Percentiles rank a stretch among this genome's conserved stretches.
phyloP scores from a whole-genome alignment of 2,888 invertebrate species.

The Clistopyga incitator region DNA sequence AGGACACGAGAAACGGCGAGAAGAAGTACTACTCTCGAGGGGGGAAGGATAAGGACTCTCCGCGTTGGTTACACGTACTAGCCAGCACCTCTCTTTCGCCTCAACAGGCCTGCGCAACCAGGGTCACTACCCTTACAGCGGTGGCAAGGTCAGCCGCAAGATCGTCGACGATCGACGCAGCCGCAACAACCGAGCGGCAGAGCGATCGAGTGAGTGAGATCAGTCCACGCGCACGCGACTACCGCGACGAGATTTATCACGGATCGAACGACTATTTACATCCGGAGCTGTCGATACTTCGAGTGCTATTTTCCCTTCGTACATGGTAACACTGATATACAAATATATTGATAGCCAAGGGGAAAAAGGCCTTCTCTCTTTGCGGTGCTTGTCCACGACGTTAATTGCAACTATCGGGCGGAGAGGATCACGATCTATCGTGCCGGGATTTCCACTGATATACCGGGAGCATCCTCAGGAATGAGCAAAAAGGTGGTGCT shows the following conservation, averaged over 20 bases:
- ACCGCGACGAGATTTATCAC: slow-evolving; percentile 53
- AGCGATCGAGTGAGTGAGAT: slow-evolving; percentile 63
- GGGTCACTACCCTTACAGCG: slow-evolving; percentile 79
- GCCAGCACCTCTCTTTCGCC: not conserved
- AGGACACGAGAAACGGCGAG: not conserved
- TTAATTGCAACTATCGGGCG: slow-evolving; percentile 33
- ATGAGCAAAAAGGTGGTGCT: slow-evolving; percentile 23
- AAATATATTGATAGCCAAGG: not conserved
- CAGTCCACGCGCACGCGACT: slow-evolving; percentile 64
- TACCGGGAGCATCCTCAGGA: slow-evolving; percentile 16
- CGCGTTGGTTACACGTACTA: slow-evolving; percentile 9
- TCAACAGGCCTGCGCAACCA: slow-evolving; percentile 66
- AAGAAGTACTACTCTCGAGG: not conserved
- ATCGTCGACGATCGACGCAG: slow-evolving; percentile 71
- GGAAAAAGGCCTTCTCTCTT: not conserved
- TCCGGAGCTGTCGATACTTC: slow-evolving; percentile 14
- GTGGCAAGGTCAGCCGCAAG: slow-evolving; percentile 79
- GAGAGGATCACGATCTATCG: slow-evolving; percentile 36
- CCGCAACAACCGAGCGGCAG: slow-evolving; percentile 24
- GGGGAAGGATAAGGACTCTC: slow-evolving; percentile 33
- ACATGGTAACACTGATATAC: not conserved
- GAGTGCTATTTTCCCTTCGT: not conserved
- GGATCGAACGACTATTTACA: slow-evolving; percentile 14
- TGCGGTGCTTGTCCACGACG: slow-evolving; percentile 12
- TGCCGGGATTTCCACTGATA: slow-evolving; percentile 32